Percentiles rank a stretch among this genome's conserved stretches.
Evolutionary conservation across 2,797 vertebrate genomes (phyloP).

Genomic region (Fratercula arctica): DNA sequence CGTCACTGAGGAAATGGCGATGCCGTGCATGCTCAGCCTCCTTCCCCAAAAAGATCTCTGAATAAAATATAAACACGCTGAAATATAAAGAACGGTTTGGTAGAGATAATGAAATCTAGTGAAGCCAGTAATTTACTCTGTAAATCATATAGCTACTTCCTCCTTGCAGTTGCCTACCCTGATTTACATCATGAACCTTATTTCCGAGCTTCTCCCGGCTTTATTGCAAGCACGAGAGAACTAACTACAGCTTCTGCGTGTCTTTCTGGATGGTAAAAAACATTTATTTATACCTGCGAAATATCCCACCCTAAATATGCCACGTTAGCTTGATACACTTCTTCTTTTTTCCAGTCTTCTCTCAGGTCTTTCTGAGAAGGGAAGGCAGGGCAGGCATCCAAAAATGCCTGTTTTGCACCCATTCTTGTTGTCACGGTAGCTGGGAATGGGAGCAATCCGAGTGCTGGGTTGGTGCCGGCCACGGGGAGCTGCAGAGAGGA

Average conservation of each 20-base stretch:
- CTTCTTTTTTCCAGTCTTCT: neutral
- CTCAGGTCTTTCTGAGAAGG: neutral
- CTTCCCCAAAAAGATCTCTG: conserved; percentile 1
- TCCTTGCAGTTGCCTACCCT: conserved; percentile 24
- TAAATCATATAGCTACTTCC: conserved; percentile 51
- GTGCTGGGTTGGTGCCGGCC: neutral
- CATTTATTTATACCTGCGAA: neutral
- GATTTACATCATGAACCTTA: conserved; percentile 55
- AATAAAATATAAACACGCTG: conserved; percentile 50
- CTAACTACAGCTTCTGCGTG: neutral
- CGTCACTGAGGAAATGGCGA: neutral
- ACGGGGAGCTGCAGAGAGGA: fast-evolving
- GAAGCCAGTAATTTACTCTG: conserved; percentile 58
- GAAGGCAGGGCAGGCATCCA: neutral
- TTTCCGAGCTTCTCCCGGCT: neutral
- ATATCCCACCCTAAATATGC: neutral
- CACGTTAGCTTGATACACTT: neutral
- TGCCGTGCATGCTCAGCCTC: neutral
- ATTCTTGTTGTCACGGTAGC: neutral
- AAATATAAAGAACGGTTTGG: conserved; percentile 55
- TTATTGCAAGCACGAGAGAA: neutral
- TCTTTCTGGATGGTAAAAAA: neutral
- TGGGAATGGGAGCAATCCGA: fast-evolving
- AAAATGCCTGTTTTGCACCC: neutral
- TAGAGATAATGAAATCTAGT: conserved; percentile 63